Base-by-base conservation (phyloP, 2,797 vertebrate genomes). In the Sebastiscus tertius region DNA sequence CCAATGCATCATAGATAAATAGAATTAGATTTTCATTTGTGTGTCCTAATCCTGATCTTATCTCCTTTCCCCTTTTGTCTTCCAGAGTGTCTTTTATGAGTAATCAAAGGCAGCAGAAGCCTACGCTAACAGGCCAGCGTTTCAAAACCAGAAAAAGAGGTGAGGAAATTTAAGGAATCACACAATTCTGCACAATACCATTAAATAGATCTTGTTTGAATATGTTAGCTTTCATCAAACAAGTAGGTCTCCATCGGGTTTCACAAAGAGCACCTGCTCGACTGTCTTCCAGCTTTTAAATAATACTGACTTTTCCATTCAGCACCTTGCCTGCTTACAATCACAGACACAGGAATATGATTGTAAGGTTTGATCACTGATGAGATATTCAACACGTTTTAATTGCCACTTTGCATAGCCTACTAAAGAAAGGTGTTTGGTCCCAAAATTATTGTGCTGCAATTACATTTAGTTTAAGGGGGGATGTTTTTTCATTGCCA, bases 51-150 rank as follows among this genome's bases (percentile, higher is more conserved):
- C 49, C 2, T 75, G 16, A 62, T 36, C 11, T 22, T 49, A 5
- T 71, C 24, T 66, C 1, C 1, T 16, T 24, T 12, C 1, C 2
- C 1, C 2, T 1, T 52, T 24, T 75, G 33, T 77, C 34, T 82
- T 80, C 66, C 64, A 98, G 97, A 94, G 97, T 96, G 96, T 97
- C 96, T 99, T 99, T 99, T 99, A 99, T 99, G 98, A 99, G 96
- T 98, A 99, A 98, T 97, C 98, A 98, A 98, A 98, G 97, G 98
- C 97, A 98, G 96, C 98, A 98, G 95, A 99, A 99, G 96, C 97
- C 98, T 96, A 98, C 98, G 97, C 97, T 98, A 96, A 98, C 98
- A 87, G 98, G 97, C 94, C 98, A 99, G 97, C 98, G 98, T 96
- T 99, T 98, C 96, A 99, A 99, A 96, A 99, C 98, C 75, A 95